phyloP scores from a whole-genome alignment of 2,797 vertebrate species.

The Threskiornis aethiopicus region DNA sequence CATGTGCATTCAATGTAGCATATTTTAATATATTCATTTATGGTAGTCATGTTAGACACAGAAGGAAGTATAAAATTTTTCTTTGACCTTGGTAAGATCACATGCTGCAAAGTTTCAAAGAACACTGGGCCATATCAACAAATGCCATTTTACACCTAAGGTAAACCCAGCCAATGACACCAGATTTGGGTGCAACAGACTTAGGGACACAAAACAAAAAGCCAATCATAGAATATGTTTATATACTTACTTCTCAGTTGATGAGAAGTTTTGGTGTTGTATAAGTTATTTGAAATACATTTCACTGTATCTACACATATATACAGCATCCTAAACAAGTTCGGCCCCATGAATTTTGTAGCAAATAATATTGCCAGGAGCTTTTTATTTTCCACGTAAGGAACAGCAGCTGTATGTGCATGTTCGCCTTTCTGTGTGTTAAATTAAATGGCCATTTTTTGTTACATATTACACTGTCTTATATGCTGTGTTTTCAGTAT shows the following conservation, averaged over 20 bases:
- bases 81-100: not conserved
- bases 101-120: not conserved
- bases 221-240: not conserved
- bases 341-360: slow-evolving; percentile 15
- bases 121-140: not conserved
- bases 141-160: not conserved
- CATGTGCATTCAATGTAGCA: not conserved
- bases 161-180: not conserved
- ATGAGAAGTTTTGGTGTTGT: not conserved
- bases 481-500: not conserved
- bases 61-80: not conserved
- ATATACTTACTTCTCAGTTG: not conserved
- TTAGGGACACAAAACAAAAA: not conserved
- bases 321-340: not conserved
- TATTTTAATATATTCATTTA: slow-evolving; percentile 19
- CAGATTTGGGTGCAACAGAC: not conserved
- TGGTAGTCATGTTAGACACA: not conserved
- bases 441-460: not conserved
- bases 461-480: not conserved
- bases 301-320: not conserved
- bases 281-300: not conserved
- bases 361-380: slow-evolving; percentile 2
- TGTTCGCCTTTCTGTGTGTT: not conserved
- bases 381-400: slow-evolving; percentile 28
- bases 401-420: not conserved